A percentile compares a stretch with the other conserved stretches of the same genome.
These are phyloP conservation scores for Apteryx owenii DNA, from an alignment of 2,113 vertebrate species.

Conservation along the genomic window DNA sequence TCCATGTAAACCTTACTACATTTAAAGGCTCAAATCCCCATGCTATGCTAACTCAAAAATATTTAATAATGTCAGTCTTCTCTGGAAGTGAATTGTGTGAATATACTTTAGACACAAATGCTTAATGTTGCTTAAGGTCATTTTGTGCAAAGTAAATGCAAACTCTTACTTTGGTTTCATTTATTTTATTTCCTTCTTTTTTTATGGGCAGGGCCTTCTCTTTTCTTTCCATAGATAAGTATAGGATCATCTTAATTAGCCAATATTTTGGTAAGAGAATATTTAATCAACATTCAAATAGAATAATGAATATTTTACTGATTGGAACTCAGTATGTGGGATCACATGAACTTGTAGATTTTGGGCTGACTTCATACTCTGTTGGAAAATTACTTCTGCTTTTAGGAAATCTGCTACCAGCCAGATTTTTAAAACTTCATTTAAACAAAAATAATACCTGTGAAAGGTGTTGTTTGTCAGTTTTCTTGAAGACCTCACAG, in stretches of 20 bases:
- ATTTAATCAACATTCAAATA: neutral
- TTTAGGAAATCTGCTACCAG: neutral
- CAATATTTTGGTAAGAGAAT: neutral
- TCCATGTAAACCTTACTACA: neutral
- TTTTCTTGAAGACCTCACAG: neutral
- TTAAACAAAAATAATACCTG: neutral
- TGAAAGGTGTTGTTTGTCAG: neutral
- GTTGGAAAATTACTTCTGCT: neutral
- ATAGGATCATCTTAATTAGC: neutral
- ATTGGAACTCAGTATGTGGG: neutral
- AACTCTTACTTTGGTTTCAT: neutral
- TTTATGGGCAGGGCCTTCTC: neutral
- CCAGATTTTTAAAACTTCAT: neutral
- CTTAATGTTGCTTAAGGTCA: neutral
- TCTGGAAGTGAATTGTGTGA: neutral
- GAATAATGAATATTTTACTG: neutral
- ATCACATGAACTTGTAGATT: neutral
- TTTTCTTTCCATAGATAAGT: neutral
- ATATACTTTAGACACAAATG: neutral
- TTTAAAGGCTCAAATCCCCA: neutral
- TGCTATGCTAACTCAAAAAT: neutral
- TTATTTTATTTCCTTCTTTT: neutral
- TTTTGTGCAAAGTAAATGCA: neutral
- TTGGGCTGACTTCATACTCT: neutral
- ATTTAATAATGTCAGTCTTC: neutral